Evolutionary conservation across 2,113 vertebrate species (phyloP).

Genomic region (Monopterus albus): DNA sequence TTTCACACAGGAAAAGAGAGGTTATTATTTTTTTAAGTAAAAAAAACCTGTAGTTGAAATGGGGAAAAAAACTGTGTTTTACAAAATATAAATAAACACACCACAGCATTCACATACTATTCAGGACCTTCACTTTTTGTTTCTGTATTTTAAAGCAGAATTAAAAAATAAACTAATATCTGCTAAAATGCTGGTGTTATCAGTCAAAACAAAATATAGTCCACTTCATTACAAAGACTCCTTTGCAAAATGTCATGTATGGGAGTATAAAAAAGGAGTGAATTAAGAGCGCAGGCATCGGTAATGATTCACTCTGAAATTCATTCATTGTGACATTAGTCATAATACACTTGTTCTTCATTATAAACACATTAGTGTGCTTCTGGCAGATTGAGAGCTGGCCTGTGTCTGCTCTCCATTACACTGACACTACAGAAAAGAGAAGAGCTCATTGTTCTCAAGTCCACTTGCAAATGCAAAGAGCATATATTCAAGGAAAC

Average conservation of each 20-base stretch:
- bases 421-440: conserved; percentile 41
- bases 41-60: conserved; percentile 30
- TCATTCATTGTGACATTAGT: conserved; percentile 66
- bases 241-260: conserved; percentile 12
- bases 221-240: conserved; percentile 5
- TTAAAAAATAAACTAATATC: background rate
- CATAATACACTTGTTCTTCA: conserved; percentile 73
- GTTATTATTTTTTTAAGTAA: conserved; percentile 15
- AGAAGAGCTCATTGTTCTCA: conserved; percentile 56
- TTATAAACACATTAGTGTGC: conserved; percentile 76
- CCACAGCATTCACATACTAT: background rate
- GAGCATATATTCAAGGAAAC: conserved; percentile 24
- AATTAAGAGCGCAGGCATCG: conserved; percentile 41
- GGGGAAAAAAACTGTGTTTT: background rate
- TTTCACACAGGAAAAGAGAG: conserved; percentile 50
- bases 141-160: background rate
- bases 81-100: background rate
- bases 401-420: conserved; percentile 58
- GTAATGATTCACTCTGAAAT: conserved; percentile 63
- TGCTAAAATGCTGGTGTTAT: background rate
- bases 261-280: conserved; percentile 13
- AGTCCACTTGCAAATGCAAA: conserved; percentile 41
- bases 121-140: background rate
- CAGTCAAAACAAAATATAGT: conserved; percentile 7
- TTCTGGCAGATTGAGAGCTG: conserved; percentile 52